These are phyloP conservation scores for Telmatherina bonti DNA, from an alignment of 2,797 vertebrate species.

Conservation along the genomic window DNA sequence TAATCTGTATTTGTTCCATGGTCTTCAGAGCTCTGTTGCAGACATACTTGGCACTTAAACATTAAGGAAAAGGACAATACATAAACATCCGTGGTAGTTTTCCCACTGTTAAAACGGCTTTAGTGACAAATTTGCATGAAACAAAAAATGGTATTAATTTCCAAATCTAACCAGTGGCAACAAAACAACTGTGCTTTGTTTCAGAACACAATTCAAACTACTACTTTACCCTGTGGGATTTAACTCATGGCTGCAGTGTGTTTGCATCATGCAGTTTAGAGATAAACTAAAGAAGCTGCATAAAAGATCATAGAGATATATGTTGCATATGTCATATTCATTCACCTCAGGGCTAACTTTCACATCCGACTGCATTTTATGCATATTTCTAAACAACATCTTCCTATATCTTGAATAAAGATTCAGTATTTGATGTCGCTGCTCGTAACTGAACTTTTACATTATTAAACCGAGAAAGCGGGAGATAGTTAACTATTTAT, in stretches of 20 bases:
- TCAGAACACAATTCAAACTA: neutral
- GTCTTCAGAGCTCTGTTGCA: neutral
- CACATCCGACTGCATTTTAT: slow-evolving; percentile 22
- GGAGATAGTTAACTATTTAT: slow-evolving; percentile 62
- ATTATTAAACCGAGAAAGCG: slow-evolving; percentile 61
- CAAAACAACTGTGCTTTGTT: neutral
- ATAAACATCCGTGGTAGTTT: slow-evolving; percentile 3
- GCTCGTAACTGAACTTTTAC: slow-evolving; percentile 43
- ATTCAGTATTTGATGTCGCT: slow-evolving; percentile 24
- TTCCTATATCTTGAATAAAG: slow-evolving; percentile 22
- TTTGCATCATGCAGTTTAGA: slow-evolving; percentile 8
- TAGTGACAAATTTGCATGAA: neutral
- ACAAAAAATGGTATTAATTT: neutral
- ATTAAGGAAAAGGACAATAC: neutral
- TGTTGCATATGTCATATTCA: slow-evolving; percentile 7
- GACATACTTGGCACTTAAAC: neutral
- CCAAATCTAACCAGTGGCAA: neutral
- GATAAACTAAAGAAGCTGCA: slow-evolving; percentile 9
- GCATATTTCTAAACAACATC: slow-evolving; percentile 21
- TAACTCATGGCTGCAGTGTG: slow-evolving; percentile 15
- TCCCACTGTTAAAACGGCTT: neutral
- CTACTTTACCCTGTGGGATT: neutral
- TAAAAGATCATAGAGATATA: slow-evolving; percentile 2
- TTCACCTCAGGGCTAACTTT: slow-evolving; percentile 8
- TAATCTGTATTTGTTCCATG: slow-evolving; percentile 5